A percentile compares a stretch with the other conserved stretches of the same genome.
Conservation (phyloP, 2,888 invertebrate species). For the Mythimna pallens region DNA sequence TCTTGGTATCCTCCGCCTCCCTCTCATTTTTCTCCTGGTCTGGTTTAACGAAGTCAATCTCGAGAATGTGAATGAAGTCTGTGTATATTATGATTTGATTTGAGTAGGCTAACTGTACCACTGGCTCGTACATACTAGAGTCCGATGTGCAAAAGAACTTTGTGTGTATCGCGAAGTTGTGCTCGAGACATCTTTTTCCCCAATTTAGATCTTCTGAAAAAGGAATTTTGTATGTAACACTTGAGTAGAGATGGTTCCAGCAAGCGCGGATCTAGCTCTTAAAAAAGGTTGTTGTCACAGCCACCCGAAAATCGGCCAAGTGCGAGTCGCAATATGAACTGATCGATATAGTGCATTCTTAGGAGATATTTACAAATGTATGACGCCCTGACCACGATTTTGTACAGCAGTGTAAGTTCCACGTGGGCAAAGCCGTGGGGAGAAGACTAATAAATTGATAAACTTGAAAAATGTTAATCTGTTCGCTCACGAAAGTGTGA, state of each 20-base stretch:
- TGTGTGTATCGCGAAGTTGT: slow-evolving; percentile 97
- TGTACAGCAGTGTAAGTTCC: too few relatives aligned
- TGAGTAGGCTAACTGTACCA: slow-evolving; percentile 92
- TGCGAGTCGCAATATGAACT: too few relatives aligned
- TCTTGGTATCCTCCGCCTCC: slow-evolving; percentile 78
- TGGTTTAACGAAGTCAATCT: slow-evolving; percentile 89
- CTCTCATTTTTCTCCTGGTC: slow-evolving; percentile 79
- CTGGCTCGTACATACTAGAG: slow-evolving; percentile 94
- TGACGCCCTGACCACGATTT: too few relatives aligned
- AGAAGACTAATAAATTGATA: too few relatives aligned
- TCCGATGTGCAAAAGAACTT: slow-evolving; percentile 97
- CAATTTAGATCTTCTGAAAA: slow-evolving; percentile 89
- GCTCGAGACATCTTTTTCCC: slow-evolving; percentile 94
- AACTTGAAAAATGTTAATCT: too few relatives aligned
- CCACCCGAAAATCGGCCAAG: too few relatives aligned
- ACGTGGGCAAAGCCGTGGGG: too few relatives aligned
- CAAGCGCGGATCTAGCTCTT: background rate
- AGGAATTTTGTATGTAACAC: background rate
- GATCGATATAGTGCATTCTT: too few relatives aligned
- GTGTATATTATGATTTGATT: slow-evolving; percentile 96
- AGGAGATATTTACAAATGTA: too few relatives aligned
- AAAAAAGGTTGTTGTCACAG: too few relatives aligned
- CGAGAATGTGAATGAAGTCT: slow-evolving; percentile 95
- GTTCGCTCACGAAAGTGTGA: too few relatives aligned
- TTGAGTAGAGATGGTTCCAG: background rate